Base-by-base conservation (phyloP, 1,140 invertebrate genomes). In the Grapholita molesta region DNA sequence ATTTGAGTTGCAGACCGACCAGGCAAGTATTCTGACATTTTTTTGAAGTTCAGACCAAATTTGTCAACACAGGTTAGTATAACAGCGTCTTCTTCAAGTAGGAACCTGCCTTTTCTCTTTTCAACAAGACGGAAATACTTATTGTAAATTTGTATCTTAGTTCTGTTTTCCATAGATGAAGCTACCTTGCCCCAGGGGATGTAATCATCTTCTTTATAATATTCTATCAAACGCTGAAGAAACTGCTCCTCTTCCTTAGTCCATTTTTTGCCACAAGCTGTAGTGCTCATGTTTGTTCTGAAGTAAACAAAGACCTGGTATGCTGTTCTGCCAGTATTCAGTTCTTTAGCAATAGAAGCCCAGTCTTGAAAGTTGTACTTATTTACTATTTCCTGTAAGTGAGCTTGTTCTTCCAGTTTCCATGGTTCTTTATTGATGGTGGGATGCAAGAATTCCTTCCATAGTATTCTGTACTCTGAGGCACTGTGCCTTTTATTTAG, bases 221-320 rank as follows among this genome's bases (percentile, higher is more conserved):
- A 88, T 12, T 94, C 83, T 0, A 96, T 90, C 18, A 94, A 66
- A 64, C 90, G 82, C 12, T 86, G 73, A 0, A 96, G 80, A 64
- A 89, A 91, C 42, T 92, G 81, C 73, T 95, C 94, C 79, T 96
- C 95, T 70, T 93, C 84, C 30, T 85, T 77, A n/a, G 89, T 89
- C 94, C 95, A 96, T 66, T 85, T 86, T 33, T 78, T 71, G 8
- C 83, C 76, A 69, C 73, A 81, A 69, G 82, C 79, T 70, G 75
- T 84, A 70, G 84, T 86, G 21, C 68, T 79, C 74, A 93, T 84
- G 64, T 92, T 92, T 1, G 93, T 93, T 21, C 93, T 92, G 76
- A 93, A 95, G 73, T 95, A 94, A 3, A 95, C 89, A 81, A 95
- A 95, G 76, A 94, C 94, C 73, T 95, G 94, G 78, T 95, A 96